A percentile compares a stretch with the other conserved stretches of the same genome.
Conservation (phyloP, 2,797 vertebrate species). For the Leptatherina wallacei region DNA sequence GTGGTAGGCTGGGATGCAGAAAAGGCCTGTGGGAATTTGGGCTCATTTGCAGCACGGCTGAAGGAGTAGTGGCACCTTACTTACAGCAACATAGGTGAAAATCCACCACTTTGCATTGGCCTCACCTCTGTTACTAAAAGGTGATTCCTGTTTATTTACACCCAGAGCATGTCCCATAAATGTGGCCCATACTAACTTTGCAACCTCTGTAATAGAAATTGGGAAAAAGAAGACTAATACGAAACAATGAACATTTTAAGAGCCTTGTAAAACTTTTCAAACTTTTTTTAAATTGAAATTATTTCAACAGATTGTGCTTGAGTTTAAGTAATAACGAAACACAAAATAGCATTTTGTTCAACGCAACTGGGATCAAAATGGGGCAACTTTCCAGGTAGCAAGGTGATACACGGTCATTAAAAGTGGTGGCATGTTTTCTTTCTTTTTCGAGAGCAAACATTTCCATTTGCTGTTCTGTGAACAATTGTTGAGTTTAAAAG, state of each 20-base stretch:
- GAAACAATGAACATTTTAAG: background rate
- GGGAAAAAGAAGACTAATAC: background rate
- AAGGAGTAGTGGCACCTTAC: conserved; percentile 32
- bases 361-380: no score
- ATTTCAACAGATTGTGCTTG: no score
- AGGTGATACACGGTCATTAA: no score
- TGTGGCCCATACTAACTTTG: conserved; percentile 16
- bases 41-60: conserved; percentile 39
- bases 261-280: no score
- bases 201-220: background rate
- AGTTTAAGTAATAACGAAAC: no score
- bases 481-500: no score
- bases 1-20: conserved; percentile 32
- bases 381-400: no score
- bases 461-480: no score
- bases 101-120: conserved; percentile 25
- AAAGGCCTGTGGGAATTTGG: conserved; percentile 56
- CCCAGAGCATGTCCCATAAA: conserved; percentile 10
- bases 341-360: no score
- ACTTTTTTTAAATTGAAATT: no score
- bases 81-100: conserved; percentile 8
- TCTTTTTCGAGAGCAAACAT: no score
- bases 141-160: conserved; percentile 23
- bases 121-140: conserved; percentile 25
- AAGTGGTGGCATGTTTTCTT: no score